Percentiles rank a stretch among this genome's conserved stretches.
Conservation (phyloP, 1,140 invertebrate genomes). For the Drosophila aff. region DNA sequence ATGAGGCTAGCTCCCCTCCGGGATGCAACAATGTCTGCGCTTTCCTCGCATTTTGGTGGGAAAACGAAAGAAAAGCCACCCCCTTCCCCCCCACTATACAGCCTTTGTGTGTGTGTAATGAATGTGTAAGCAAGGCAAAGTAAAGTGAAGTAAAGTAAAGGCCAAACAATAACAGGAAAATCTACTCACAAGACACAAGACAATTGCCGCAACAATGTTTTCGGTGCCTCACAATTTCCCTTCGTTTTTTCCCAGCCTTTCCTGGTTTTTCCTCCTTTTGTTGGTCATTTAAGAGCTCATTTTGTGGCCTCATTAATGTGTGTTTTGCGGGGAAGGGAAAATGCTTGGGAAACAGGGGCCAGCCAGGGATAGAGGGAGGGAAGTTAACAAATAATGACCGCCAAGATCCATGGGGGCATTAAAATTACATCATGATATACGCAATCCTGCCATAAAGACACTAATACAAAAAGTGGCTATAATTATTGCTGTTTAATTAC, state of each 20-base stretch:
- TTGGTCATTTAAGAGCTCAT: constrained; percentile 56
- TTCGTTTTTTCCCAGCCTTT: not conserved
- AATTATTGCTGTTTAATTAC: constrained; percentile 10
- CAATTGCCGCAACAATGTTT: constrained; percentile 54
- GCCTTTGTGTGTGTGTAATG: constrained; percentile 32
- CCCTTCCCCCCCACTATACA: not conserved
- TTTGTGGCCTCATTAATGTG: constrained; percentile 55
- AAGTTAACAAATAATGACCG: constrained; percentile 44
- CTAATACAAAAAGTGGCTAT: constrained; percentile 19
- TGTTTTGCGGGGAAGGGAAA: not conserved
- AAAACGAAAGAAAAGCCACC: constrained; percentile 1
- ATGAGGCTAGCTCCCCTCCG: constrained; percentile 27
- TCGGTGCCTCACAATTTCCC: constrained; percentile 4
- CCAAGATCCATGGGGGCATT: constrained; percentile 30
- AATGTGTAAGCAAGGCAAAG: constrained; percentile 18
- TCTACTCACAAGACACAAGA: constrained; percentile 47
- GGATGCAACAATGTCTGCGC: constrained; percentile 60
- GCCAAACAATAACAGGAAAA: constrained; percentile 47
- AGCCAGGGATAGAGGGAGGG: not conserved
- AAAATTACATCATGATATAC: constrained; percentile 47
- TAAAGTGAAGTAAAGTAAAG: constrained; percentile 40
- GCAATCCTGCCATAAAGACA: constrained; percentile 25
- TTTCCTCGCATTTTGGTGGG: constrained; percentile 7
- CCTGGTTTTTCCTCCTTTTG: constrained; percentile 19
- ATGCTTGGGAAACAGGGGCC: not conserved